These are phyloP conservation scores for Drosophila ananassae DNA, from an alignment of 1,140 invertebrate species.

Conservation along the genomic window DNA sequence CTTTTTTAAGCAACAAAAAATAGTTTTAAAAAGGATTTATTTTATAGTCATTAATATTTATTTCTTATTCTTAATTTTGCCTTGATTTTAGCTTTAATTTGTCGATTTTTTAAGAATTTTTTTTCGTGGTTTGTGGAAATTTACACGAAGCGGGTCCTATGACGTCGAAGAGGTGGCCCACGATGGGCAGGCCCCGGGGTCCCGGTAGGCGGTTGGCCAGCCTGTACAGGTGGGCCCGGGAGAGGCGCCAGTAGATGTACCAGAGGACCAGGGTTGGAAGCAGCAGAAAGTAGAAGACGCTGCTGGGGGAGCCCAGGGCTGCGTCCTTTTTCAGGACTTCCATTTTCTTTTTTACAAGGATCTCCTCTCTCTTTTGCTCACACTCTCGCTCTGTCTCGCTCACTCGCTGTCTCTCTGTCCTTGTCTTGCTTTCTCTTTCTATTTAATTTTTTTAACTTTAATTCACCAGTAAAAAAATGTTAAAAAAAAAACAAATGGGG, in stretches of 20 bases:
- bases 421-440: slow-evolving; percentile 1
- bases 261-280: slow-evolving; percentile 88
- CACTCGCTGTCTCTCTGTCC: not conserved
- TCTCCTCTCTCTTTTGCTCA: not conserved
- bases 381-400: not conserved
- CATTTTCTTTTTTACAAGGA: slow-evolving; percentile 23
- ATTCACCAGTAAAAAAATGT: slow-evolving; percentile 26
- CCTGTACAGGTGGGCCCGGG: slow-evolving; percentile 88
- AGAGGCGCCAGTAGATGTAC: slow-evolving; percentile 90
- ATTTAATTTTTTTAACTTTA: slow-evolving; percentile 6
- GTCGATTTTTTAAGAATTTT: too few relatives aligned
- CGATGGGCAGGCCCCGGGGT: slow-evolving; percentile 87
- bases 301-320: slow-evolving; percentile 85
- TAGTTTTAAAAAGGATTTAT: too few relatives aligned
- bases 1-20: too few relatives aligned
- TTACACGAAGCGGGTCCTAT: slow-evolving; percentile 86
- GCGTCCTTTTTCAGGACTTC: slow-evolving; percentile 78
- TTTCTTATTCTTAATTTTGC: not conserved
- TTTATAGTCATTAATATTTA: too few relatives aligned
- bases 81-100: not conserved
- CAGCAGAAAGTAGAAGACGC: slow-evolving; percentile 88
- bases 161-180: slow-evolving; percentile 90
- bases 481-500: slow-evolving; percentile 18
- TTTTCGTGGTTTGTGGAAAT: slow-evolving; percentile 15
- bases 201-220: slow-evolving; percentile 89